Evolutionary conservation across 2,113 vertebrate species (phyloP), one percentile per base, ranked within the genome.

Genomic region (Gobio gobio): DNA sequence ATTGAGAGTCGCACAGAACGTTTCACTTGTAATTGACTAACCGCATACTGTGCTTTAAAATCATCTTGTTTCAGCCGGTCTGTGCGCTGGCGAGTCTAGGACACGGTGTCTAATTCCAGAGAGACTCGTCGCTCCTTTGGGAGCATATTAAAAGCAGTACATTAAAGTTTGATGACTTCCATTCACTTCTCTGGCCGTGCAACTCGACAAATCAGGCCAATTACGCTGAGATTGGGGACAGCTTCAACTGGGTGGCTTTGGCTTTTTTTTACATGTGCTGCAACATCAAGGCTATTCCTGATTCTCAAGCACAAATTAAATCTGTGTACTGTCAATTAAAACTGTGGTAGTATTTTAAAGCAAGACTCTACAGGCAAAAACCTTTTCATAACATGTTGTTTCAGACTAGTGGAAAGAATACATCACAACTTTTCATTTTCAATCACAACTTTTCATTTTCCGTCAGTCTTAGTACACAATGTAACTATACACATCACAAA

Each of bases 151-250:
- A 88, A 86, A 89, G 72, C 89, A 88, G 82, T 70, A 66, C 83
- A 88, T 89, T 89, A 87, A 88, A 88, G 84, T 86, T 88, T 81
- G 83, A 88, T 88, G 89, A 88, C 85, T 88, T 89, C 87, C 85
- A 89, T 82, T 89, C 85, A 78, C 85, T 88, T 80, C 84, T 75
- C 73, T 83, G 36, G 56, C 73, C 73, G 79, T 85, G 80, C 86
- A 61, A 79, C 74, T 87, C 61, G 26, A 61, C 85, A 89, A 89
- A 89, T 85, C 85, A 89, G 89, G 89, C 89, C 86, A 89, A 86
- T 88, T 88, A 89, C 40, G 64, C 59, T 61, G 87, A 89, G 86
- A 86, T 83, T 59, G 72, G 77, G 86, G 88, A 89, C 86, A 33
- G 51, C 16, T 85, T 84, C 85, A 89, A 82, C 82, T 83, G 74